Evolutionary conservation across 2,888 invertebrate genomes (phyloP), one percentile per base, ranked within the genome.

Genomic region (Blastobasis adustella): DNA sequence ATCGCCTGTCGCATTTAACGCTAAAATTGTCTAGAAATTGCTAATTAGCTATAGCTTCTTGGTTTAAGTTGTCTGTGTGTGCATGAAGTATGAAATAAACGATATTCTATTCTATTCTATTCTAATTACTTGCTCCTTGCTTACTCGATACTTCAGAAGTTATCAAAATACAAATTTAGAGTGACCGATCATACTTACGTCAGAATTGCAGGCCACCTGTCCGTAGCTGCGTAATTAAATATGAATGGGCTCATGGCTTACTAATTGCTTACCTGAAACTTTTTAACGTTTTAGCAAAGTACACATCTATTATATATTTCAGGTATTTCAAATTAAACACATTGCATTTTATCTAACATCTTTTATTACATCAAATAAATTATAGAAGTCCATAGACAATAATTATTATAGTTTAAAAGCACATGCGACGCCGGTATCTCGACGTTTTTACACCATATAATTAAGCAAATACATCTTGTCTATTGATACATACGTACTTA

Each of bases 301-400:
- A 8, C 23, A 4, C n/a, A 46, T 39, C 8, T 10, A 9, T n/a
- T 1, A 38, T 6, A 49, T n/a, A n/a, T n/a, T n/a, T n/a, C n/a
- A n/a, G n/a, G n/a, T n/a, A n/a, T n/a, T 37, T 46, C 37, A 42
- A n/a, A 50, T 58, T 62, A 54, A 60, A 64, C 63, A 65, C 57
- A 52, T 50, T 47, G 44, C 37, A 60, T 74, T n/a, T 49, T 53
- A 74, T 79, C 83, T 84, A 84, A 84, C 83, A 82, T 82, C 72
- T 69, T 82, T 83, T 82, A 83, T 72, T 84, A 83, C 82, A 76
- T 82, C 80, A 78, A 82, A 80, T 82, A 84, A 83, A 78, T 79
- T 73, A 78, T 76, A 77, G 23, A 73, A 74, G 71, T 66, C 75
- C 67, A 72, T 75, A 72, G 72, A 73, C 69, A 72, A 74, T 74